Evolutionary conservation across 2,888 invertebrate species (phyloP), one percentile per base, ranked within the genome.

Genomic region (Drosophila mimica): DNA sequence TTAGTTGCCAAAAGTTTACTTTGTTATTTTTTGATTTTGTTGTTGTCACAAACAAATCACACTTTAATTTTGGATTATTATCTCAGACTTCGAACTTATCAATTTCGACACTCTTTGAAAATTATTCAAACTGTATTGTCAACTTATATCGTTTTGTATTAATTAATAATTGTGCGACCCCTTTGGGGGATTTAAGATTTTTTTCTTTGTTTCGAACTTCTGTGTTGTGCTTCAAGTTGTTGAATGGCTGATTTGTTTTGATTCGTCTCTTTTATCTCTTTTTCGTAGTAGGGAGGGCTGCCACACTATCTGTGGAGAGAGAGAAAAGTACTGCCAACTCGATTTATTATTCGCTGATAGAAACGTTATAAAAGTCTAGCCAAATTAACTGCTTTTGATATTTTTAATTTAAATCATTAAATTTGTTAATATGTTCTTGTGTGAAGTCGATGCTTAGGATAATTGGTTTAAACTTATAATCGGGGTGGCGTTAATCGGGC

Each of bases 31-130:
- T 70, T 71, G 56, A 40, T 54, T 58, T 57, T 68, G 31, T 30
- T 46, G 8, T 8, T 28, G 51, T 31, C 28, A 60, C 52, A 65
- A 36, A 70, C 33, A 33, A 64, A 58, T 72, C 61, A 73, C 68
- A 73, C 72, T 70, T 75, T 88, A 75, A 79, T 79, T 88, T 86
- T 88, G 79, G 74, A 71, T 62, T 60, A n/a, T 70, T 82, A 28
- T 67, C 60, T 78, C 75, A 60, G 49, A 43, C 48, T 64, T 69
- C 67, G 54, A 71, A 76, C 15, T 64, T 54, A 60, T 53, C 70
- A 81, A 72, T 80, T 57, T 57, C 40, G 15, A 38, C 38, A 64
- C 36, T 62, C 25, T 58, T 69, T 63, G 15, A 60, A 36, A 52
- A 52, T 25, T 30, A 48, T 34, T 60, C 15, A 40, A 54, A 49